Percentiles rank a stretch among this genome's conserved stretches.
Conservation (phyloP, 1,140 invertebrate species). For the Camponotus pennsylvanicus region DNA sequence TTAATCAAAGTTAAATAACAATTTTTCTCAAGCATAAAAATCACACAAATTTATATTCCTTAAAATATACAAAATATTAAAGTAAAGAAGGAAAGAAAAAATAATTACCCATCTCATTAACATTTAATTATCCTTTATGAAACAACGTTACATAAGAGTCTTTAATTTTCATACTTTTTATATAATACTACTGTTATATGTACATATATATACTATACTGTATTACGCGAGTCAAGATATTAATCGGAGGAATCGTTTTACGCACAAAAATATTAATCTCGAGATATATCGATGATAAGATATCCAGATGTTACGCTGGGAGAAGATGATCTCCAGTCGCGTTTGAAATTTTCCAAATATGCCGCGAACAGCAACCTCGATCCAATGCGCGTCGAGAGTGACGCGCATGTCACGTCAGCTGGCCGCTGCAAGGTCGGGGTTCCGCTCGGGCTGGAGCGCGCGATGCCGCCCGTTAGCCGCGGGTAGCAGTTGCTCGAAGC, state of each 20-base stretch:
- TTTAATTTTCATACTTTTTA: no score
- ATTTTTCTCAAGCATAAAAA: no score
- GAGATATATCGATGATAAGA: background rate
- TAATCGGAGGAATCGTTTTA: background rate
- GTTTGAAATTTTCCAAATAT: slow-evolving; percentile 47
- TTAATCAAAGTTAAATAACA: no score
- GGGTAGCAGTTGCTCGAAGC: slow-evolving; percentile 75
- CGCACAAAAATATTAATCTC: background rate
- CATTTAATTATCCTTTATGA: no score
- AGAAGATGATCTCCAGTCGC: no score
- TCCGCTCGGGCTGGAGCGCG: slow-evolving; percentile 50
- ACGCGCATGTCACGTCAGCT: slow-evolving; percentile 66
- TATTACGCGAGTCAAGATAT: background rate
- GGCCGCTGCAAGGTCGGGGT: slow-evolving; percentile 64
- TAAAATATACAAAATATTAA: no score
- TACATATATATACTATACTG: no score
- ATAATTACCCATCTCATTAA: no score
- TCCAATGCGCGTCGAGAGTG: background rate
- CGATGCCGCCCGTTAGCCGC: slow-evolving; percentile 66
- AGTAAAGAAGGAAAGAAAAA: no score
- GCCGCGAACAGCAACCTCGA: background rate
- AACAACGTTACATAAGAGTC: no score
- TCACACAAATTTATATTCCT: no score
- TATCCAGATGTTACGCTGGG: background rate
- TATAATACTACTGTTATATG: no score